A percentile compares a stretch with the other conserved stretches of the same genome.
phyloP scores from a whole-genome alignment of 2,888 invertebrate species.

The Therioaphis trifolii region DNA sequence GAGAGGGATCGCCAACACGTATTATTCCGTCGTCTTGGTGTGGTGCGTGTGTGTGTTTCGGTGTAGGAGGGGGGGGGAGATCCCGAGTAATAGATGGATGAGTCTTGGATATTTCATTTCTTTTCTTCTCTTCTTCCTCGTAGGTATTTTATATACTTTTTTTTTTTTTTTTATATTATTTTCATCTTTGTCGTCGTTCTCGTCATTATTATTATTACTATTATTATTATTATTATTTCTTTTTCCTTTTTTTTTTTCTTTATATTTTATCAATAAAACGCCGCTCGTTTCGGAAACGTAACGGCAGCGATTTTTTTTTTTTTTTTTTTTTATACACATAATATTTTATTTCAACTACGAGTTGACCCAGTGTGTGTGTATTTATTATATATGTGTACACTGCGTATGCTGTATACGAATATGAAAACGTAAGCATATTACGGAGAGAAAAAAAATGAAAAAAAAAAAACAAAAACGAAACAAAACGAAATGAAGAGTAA shows the following conservation, averaged over 20 bases:
- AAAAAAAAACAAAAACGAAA: background rate
- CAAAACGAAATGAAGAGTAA: slow-evolving; percentile 38
- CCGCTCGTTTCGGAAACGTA: slow-evolving; percentile 43
- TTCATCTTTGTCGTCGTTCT: background rate
- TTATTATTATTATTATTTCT: slow-evolving; percentile 7
- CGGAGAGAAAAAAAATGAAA: background rate
- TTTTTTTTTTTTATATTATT: too few species aligned
- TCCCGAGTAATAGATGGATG: slow-evolving; percentile 26
- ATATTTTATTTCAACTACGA: slow-evolving; percentile 5
- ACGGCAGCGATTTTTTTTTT: slow-evolving; percentile 4
- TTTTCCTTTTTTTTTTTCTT: background rate
- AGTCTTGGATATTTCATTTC: slow-evolving; percentile 39
- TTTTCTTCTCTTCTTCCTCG: background rate
- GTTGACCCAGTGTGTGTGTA: slow-evolving; percentile 7
- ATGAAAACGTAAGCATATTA: background rate
- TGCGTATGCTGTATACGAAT: background rate
- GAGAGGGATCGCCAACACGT: too few species aligned
- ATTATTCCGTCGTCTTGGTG: background rate
- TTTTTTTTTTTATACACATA: slow-evolving; percentile 3
- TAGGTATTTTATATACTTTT: slow-evolving; percentile 28
- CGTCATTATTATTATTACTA: background rate
- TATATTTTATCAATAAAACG: slow-evolving; percentile 30
- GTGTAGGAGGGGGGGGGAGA: background rate
- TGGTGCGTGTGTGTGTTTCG: background rate
- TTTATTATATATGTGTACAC: background rate